Evolutionary conservation across 1,140 invertebrate genomes (phyloP).

Genomic region (Zophobas morio): DNA sequence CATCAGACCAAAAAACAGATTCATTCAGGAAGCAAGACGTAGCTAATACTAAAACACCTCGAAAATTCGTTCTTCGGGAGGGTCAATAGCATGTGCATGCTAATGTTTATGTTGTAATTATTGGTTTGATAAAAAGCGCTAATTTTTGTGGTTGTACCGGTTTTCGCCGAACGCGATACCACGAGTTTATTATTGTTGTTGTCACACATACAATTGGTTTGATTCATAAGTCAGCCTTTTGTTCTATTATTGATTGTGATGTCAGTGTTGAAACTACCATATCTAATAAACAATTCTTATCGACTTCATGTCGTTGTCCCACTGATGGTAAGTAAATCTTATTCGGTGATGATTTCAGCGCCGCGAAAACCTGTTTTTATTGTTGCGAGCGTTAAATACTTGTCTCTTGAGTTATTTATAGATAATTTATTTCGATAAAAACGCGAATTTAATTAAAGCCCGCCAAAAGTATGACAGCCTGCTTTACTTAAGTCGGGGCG

Average conservation of each 20-base stretch:
- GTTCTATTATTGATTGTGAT: neutral
- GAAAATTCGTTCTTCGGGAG: neutral
- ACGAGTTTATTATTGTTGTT: no score
- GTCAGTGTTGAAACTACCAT: neutral
- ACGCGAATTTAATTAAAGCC: neutral
- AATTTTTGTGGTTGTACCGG: no score
- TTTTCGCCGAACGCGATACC: no score
- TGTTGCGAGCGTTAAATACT: neutral
- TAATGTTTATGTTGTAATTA: neutral
- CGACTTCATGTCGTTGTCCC: neutral
- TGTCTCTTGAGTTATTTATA: no score
- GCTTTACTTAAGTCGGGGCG: no score
- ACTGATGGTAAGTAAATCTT: neutral
- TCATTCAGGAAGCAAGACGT: constrained; percentile 17
- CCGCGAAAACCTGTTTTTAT: neutral
- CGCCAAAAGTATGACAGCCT: no score
- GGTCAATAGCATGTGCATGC: constrained; percentile 6
- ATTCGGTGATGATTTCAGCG: neutral
- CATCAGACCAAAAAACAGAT: constrained; percentile 40
- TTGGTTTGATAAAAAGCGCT: neutral
- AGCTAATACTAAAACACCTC: neutral
- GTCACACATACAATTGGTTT: no score
- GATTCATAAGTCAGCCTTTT: no score
- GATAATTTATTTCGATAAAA: no score
- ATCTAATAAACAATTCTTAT: neutral